A percentile compares a stretch with the other conserved stretches of the same genome.
Evolutionary conservation across 2,113 vertebrate genomes (phyloP).

Genomic region (Podarcis raffonei): DNA sequence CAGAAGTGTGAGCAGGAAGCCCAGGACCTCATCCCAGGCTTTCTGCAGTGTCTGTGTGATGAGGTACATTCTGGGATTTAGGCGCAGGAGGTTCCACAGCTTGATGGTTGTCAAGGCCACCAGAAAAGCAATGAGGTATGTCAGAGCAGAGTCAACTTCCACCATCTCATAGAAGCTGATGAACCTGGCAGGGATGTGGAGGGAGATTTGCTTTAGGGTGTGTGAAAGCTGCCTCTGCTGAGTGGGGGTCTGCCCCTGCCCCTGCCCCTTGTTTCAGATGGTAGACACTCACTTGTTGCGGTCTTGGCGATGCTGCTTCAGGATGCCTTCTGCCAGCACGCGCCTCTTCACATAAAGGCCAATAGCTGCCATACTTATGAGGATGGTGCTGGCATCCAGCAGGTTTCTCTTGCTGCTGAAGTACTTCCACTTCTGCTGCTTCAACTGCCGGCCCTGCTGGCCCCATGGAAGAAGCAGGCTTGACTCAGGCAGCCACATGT

Average conservation of each 20-base stretch:
- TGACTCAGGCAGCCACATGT: neutral
- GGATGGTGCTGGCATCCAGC: constrained; percentile 51
- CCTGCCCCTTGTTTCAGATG: too few relatives aligned
- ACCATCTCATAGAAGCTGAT: constrained; percentile 50
- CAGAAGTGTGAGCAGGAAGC: constrained; percentile 58
- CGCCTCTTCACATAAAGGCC: constrained; percentile 37
- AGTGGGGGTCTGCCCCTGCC: neutral
- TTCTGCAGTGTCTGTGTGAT: constrained; percentile 50
- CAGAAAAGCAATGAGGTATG: constrained; percentile 52
- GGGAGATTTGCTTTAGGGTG: neutral
- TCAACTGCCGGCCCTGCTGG: constrained; percentile 49
- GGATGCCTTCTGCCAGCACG: constrained; percentile 31
- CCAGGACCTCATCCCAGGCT: constrained; percentile 55
- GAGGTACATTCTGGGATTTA: constrained; percentile 39
- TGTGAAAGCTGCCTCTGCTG: neutral
- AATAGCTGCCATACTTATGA: constrained; percentile 48
- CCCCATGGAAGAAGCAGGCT: neutral
- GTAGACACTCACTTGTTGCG: constrained; percentile 39
- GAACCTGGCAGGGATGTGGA: constrained; percentile 42
- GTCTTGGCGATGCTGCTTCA: constrained; percentile 31
- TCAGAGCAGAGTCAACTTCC: constrained; percentile 25
- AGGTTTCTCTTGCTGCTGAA: constrained; percentile 50
- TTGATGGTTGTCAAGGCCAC: constrained; percentile 54
- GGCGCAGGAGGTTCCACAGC: constrained; percentile 57
- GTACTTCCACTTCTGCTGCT: constrained; percentile 50